A percentile compares a stretch with the other conserved stretches of the same genome.
These are phyloP conservation scores for Cichlasoma orientale DNA, from an alignment of 2,797 vertebrate species.

Conservation along the genomic window DNA sequence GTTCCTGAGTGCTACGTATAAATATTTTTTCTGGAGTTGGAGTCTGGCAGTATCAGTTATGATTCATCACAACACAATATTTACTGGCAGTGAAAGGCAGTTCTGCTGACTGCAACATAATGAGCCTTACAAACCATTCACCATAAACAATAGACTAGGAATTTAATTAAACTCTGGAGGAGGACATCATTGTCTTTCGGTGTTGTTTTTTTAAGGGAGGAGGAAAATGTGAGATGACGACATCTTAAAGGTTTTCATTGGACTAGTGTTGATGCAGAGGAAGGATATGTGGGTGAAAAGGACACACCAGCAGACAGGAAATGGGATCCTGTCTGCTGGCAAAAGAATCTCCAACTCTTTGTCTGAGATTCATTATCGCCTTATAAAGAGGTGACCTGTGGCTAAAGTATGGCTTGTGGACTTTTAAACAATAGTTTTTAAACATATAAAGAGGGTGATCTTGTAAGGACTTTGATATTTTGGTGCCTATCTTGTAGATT, in stretches of 20 bases:
- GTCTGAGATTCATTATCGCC: constrained; percentile 1
- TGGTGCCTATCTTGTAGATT: background rate
- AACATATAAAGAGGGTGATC: background rate
- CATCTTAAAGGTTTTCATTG: constrained; percentile 23
- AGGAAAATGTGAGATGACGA: constrained; percentile 12
- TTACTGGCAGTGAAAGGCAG: constrained; percentile 6
- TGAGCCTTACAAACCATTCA: constrained; percentile 31
- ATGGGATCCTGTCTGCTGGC: background rate
- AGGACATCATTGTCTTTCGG: constrained; percentile 35
- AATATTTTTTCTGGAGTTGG: background rate
- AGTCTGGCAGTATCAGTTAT: background rate
- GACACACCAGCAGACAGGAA: constrained; percentile 18
- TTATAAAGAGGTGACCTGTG: constrained; percentile 5
- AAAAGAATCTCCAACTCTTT: constrained; percentile 11
- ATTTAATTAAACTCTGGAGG: constrained; percentile 51
- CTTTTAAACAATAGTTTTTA: background rate
- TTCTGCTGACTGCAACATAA: constrained; percentile 44
- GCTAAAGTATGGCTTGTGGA: background rate
- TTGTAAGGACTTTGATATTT: constrained; percentile 22
- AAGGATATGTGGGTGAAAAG: constrained; percentile 30
- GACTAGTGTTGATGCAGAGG: constrained; percentile 20
- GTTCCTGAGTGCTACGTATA: background rate
- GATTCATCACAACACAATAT: constrained; percentile 11
- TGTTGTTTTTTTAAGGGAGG: constrained; percentile 17
- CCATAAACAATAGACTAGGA: constrained; percentile 45